Percentiles rank a stretch among this genome's conserved stretches.
Evolutionary conservation across 92 coral and sea anemone genomes (phyloP).

Genomic region (Zoanthus solanderi): DNA sequence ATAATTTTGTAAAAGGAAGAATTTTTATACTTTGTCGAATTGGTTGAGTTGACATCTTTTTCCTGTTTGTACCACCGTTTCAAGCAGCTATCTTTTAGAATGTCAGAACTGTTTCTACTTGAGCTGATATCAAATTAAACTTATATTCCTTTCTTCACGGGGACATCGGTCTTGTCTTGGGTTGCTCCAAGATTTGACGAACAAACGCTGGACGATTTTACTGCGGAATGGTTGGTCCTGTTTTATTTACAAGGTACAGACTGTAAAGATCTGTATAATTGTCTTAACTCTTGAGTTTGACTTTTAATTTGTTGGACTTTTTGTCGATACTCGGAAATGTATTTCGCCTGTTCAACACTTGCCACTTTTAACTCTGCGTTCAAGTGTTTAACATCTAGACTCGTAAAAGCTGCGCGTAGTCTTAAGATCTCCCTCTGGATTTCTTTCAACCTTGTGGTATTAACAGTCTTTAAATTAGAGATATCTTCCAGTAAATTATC

Average conservation of each 20-base stretch:
- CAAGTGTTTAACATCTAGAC: conserved; percentile 55
- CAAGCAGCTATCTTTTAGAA: too few species aligned
- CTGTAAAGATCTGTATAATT: conserved; percentile 64
- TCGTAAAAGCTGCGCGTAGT: conserved; percentile 61
- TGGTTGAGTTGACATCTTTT: too few species aligned
- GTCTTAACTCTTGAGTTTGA: conserved; percentile 81
- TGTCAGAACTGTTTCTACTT: too few species aligned
- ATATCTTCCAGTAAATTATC: conserved; percentile 57
- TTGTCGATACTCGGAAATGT: conserved; percentile 63
- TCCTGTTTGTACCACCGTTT: too few species aligned
- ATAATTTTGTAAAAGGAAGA: too few species aligned
- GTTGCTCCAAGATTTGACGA: too few species aligned
- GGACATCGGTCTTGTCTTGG: too few species aligned
- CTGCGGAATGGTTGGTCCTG: not conserved
- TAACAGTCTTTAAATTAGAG: conserved; percentile 63
- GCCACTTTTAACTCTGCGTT: conserved; percentile 60
- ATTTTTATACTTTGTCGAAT: too few species aligned
- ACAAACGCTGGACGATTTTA: too few species aligned
- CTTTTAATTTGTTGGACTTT: conserved; percentile 63
- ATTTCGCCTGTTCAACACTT: conserved; percentile 66
- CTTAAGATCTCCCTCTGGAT: conserved; percentile 58
- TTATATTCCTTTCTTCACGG: too few species aligned
- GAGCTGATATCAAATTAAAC: too few species aligned
- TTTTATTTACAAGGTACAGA: conserved; percentile 58
- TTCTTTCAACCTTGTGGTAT: conserved; percentile 66